Conservation (phyloP, 2,113 vertebrate genomes). For the Percopsis transmontana region DNA sequence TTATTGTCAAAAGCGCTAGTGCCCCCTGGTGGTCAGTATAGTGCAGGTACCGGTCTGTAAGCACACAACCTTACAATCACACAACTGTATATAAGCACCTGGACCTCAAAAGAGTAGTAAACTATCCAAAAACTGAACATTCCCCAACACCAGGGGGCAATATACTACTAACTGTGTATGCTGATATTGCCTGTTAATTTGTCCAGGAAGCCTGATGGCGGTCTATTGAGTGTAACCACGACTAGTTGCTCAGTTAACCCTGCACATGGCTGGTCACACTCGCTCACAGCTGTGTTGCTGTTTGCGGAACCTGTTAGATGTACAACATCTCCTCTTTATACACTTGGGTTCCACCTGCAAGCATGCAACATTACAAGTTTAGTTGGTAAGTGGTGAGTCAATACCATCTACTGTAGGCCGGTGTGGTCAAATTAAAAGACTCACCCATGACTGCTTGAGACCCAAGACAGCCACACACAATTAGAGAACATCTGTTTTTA, state of each 20-base stretch:
- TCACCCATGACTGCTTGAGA: conserved; percentile 35
- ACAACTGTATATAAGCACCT: not conserved
- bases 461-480: conserved; percentile 17
- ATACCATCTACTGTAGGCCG: not conserved
- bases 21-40: conserved; percentile 52
- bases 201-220: not conserved
- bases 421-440: conserved; percentile 1
- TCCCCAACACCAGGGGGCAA: conserved; percentile 38
- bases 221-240: not conserved
- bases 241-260: not conserved
- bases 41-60: not conserved
- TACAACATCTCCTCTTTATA: too few relatives aligned
- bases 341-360: not conserved
- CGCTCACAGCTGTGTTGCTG: not conserved
- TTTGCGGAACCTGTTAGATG: not conserved
- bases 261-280: not conserved
- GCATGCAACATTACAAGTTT: not conserved
- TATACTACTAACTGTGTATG: not conserved
- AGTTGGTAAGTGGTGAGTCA: not conserved
- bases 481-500: too few relatives aligned
- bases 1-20: conserved; percentile 32
- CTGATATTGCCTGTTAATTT: not conserved
- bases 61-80: conserved; percentile 1
- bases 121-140: too few relatives aligned
- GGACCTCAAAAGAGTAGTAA: conserved; percentile 18